Evolutionary conservation across 2,113 vertebrate species (phyloP).

Genomic region (Leucopsar rothschildi): DNA sequence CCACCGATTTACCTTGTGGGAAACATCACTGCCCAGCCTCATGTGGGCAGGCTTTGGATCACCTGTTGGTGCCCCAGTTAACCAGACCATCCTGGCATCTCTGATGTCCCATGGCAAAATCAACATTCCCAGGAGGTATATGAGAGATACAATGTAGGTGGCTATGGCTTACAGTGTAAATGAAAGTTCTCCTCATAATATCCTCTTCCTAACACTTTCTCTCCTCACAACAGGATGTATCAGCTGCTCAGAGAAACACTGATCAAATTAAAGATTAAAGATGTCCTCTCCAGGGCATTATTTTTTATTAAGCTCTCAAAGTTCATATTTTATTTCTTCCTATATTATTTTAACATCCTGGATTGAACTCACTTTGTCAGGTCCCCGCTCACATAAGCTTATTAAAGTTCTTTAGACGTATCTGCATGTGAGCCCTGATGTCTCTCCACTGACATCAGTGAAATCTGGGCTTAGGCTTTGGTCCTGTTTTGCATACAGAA

Average conservation of each 20-base stretch:
- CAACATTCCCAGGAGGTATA: background rate
- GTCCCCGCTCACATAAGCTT: background rate
- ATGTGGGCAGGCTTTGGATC: background rate
- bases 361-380: background rate
- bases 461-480: background rate
- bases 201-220: background rate
- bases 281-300: background rate
- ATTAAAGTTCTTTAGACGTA: background rate
- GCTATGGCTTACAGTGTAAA: background rate
- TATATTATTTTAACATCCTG: background rate
- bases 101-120: background rate
- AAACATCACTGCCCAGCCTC: background rate
- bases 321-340: background rate
- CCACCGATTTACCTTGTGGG: background rate
- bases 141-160: background rate
- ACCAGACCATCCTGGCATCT: background rate
- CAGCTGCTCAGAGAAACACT: background rate
- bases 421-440: fast-evolving
- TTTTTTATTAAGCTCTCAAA: background rate
- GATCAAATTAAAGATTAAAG: background rate
- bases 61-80: background rate
- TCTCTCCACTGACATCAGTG: background rate
- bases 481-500: background rate
- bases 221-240: background rate
- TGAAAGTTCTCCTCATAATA: background rate